A percentile compares a stretch with the other conserved stretches of the same genome.
phyloP scores from a whole-genome alignment of 2,888 invertebrate species.

The Hybos culiciformis region DNA sequence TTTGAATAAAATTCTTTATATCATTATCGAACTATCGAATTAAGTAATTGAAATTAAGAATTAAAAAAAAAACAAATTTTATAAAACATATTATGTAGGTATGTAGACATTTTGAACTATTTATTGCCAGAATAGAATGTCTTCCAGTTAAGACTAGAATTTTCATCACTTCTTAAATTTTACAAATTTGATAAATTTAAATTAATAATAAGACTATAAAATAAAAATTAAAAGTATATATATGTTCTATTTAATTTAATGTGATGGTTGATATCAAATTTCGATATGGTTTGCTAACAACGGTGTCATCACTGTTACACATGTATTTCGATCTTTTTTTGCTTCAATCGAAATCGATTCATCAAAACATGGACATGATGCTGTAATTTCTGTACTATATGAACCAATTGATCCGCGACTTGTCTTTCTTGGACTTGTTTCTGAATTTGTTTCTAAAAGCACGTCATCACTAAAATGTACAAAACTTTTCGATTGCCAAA shows the following conservation, averaged over 20 bases:
- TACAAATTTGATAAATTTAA: not conserved
- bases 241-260: not conserved
- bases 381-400: constrained; percentile 25
- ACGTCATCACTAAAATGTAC: constrained; percentile 29
- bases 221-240: too few relatives aligned
- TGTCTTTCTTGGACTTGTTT: constrained; percentile 27
- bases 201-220: too few relatives aligned
- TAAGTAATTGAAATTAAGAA: too few relatives aligned
- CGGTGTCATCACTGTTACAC: constrained; percentile 31
- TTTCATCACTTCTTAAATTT: not conserved
- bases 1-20: too few relatives aligned
- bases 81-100: too few relatives aligned
- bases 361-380: constrained; percentile 30
- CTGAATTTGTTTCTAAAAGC: constrained; percentile 30
- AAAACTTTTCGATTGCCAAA: not conserved
- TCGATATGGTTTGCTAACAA: constrained; percentile 30
- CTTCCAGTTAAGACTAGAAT: too few relatives aligned
- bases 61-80: too few relatives aligned
- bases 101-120: too few relatives aligned
- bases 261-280: constrained; percentile 15
- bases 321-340: constrained; percentile 26
- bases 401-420: constrained; percentile 25
- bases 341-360: constrained; percentile 17
- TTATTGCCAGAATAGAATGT: too few relatives aligned
- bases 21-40: too few relatives aligned